Conservation (phyloP, 1,140 invertebrate genomes). For the Sitophilus oryzae region DNA sequence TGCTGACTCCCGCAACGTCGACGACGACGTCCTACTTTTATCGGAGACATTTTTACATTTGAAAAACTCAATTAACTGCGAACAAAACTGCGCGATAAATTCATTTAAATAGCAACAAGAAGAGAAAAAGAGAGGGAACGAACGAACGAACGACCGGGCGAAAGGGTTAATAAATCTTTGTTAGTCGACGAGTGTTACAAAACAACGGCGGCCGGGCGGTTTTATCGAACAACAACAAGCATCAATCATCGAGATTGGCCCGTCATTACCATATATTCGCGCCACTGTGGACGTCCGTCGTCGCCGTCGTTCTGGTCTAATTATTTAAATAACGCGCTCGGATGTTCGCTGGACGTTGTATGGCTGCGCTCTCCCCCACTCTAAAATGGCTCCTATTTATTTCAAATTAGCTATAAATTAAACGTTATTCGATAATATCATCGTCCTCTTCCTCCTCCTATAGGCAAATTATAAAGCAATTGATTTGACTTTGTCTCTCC, state of each 20-base stretch:
- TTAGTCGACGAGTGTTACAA: slow-evolving; percentile 29
- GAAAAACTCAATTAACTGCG: slow-evolving; percentile 18
- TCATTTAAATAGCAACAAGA: slow-evolving; percentile 29
- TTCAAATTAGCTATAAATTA: too few relatives aligned
- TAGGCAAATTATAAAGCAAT: too few relatives aligned
- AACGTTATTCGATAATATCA: too few relatives aligned
- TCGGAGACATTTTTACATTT: slow-evolving; percentile 4
- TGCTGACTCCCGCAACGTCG: not conserved
- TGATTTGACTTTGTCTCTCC: too few relatives aligned
- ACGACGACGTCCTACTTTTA: not conserved
- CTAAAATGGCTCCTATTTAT: too few relatives aligned
- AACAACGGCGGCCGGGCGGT: slow-evolving; percentile 28
- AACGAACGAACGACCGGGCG: not conserved
- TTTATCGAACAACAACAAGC: slow-evolving; percentile 30
- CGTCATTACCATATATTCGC: slow-evolving; percentile 29
- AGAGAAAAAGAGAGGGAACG: not conserved
- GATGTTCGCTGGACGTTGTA: slow-evolving; percentile 7
- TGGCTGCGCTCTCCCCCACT: too few relatives aligned
- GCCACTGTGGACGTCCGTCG: slow-evolving; percentile 6
- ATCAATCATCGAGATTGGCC: slow-evolving; percentile 31
- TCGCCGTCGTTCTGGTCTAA: slow-evolving; percentile 10
- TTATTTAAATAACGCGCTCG: slow-evolving; percentile 25
- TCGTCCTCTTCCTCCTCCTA: too few relatives aligned
- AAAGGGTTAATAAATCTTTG: slow-evolving; percentile 35
- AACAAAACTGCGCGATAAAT: slow-evolving; percentile 28